Evolutionary conservation across 2,797 vertebrate genomes (phyloP), one percentile per base, ranked within the genome.

Genomic region (Hoplostethus mediterraneus): DNA sequence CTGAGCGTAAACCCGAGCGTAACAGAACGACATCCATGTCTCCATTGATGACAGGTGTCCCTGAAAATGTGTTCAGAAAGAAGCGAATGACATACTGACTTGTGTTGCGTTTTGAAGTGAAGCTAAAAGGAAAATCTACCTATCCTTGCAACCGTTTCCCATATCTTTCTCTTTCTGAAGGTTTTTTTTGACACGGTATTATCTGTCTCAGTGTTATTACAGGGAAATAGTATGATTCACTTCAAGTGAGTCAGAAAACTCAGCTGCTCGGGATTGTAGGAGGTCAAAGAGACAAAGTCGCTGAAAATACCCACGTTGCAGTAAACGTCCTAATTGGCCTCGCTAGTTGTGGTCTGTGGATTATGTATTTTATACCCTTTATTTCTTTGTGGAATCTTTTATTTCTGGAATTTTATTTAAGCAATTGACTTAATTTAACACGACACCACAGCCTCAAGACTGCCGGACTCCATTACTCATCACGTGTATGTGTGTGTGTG

Each of bases 171-270:
- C 51, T 21, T 25, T 45, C 47, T 6, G 30, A 53, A 13, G 36
- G 6, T 16, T 66, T 67, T 36, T 13, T 77, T 56, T 52, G 51
- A 14, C 48, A 51, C 48, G 52, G 62, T 51, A 36, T 69, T 64
- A 75, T 71, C 71, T 36, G 52, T 51, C 51, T 63, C 17, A 40
- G 47, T 67, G 58, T 53, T 62, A 64, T 70, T 78, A 59, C 47
- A 14, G 30, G 2, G 11, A 8, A 68, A 62, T 36, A 36, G 57
- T 42, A 49, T 60, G 60, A 75, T 81, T 71, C 71, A 63, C 63
- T 67, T 45, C 60, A 70, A 72, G 73, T 75, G 56, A 77, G 13
- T 55, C 49, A 47, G 54, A 71, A 63, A 72, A 65, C 44, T n/a
- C 30, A 42, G 45, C 56, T 69, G 51, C n/a, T 66, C 0, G n/a